phyloP scores from a whole-genome alignment of 2,113 vertebrate genomes.

The Andinoacara biseriatus region DNA sequence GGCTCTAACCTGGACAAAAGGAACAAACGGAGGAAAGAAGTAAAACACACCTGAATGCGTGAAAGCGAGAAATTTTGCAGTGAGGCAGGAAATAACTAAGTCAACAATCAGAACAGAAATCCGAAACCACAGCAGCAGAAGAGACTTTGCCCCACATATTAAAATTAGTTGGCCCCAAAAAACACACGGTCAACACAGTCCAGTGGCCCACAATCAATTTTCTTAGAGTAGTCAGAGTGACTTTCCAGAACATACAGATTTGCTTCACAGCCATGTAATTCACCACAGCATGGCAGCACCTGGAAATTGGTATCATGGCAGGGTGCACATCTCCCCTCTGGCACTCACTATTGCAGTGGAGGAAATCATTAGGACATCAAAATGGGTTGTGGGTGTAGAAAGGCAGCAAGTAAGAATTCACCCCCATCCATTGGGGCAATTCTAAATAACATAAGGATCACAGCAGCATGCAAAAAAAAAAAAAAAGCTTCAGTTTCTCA shows the following conservation, averaged over 20 bases:
- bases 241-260: constrained; percentile 35
- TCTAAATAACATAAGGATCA: constrained; percentile 10
- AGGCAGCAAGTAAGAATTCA: constrained; percentile 10
- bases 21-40: neutral
- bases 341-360: constrained; percentile 20
- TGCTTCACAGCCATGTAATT: constrained; percentile 36
- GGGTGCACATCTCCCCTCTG: constrained; percentile 32
- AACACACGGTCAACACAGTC: constrained; percentile 13
- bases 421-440: constrained; percentile 2
- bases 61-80: neutral
- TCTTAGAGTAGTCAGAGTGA: constrained; percentile 20
- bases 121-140: neutral
- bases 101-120: neutral
- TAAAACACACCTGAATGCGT: neutral
- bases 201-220: constrained; percentile 4
- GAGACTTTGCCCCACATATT: neutral
- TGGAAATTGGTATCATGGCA: constrained; percentile 51
- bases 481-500: neutral
- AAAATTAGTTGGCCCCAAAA: constrained; percentile 3
- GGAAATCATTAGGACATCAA: constrained; percentile 37
- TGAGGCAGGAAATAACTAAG: neutral
- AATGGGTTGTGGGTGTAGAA: constrained; percentile 30
- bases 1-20: neutral
- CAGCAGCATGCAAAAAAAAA: neutral
- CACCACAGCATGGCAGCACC: constrained; percentile 41